Base-by-base conservation (phyloP, 2,797 vertebrate species). In the Sarcophilus harrisii region DNA sequence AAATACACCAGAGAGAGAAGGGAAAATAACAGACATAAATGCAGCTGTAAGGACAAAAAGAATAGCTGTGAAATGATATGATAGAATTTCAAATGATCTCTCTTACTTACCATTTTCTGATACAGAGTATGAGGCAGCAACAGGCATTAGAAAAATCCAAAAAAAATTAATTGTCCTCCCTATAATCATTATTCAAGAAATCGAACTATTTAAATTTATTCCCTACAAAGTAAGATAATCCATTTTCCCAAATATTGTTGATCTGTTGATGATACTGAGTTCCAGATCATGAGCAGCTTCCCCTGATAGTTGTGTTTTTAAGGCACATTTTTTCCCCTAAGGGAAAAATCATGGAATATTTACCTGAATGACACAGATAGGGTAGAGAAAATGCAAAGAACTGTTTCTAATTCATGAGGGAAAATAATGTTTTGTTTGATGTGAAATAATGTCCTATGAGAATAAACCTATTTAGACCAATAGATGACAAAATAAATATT, bases 321-420 rank as follows among this genome's bases (percentile, higher is more conserved):
- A 94, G 59, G 90, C 49, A 73, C 57, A 32, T 52, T 95, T 62
- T 93, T 95, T 90, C 38, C 27, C 45, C 91, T 52, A 28, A 32
- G 90, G 38, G 49, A 66, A 91, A 92, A 90, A 14, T 55, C 32
- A 58, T 57, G 30, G 14, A 90, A 90, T 32, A 38, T 10, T 93
- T 93, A 59, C 1, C 55, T 92, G 55, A n/a, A 93, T 14, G 59
- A 59, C 49, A 92, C 29, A 11, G 45, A 66, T 16, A 81, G 6
- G 49, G 81, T 91, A 90, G 28, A 94, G 90, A n/a, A 38, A 94
- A 90, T 1, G 9, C 57, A 2, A 32, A 73, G 55, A 57, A 57
- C 18, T 59, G 92, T 90, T 11, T 92, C 45, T 13, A 10, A 4
- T 81, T 18, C 73, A 95, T 59, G 90, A 30, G 24, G 29, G 27